Percentiles rank a stretch among this genome's conserved stretches.
These are phyloP conservation scores for Leucophenga varia DNA, from an alignment of 1,140 invertebrate genomes.

Conservation along the genomic window DNA sequence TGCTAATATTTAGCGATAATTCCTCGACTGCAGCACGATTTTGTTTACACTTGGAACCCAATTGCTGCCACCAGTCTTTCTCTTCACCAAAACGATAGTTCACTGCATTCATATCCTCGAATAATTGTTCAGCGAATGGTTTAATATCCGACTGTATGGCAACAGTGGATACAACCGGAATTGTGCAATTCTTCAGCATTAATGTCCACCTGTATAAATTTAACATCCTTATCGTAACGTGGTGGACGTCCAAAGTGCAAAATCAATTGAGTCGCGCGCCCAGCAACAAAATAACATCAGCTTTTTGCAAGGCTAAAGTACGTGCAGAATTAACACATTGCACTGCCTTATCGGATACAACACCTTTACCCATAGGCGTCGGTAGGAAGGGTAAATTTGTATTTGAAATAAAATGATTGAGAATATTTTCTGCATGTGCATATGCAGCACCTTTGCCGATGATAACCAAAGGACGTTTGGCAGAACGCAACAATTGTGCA, in stretches of 20 bases:
- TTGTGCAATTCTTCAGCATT: slow-evolving; percentile 90
- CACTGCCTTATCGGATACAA: slow-evolving; percentile 77
- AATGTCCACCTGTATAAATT: slow-evolving; percentile 92
- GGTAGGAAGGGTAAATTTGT: slow-evolving; percentile 85
- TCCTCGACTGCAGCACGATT: slow-evolving; percentile 64
- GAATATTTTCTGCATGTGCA: slow-evolving; percentile 70
- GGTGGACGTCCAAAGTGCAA: slow-evolving; percentile 93
- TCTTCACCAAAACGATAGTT: slow-evolving; percentile 58
- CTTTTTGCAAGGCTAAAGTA: slow-evolving; percentile 80
- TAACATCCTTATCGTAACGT: slow-evolving; percentile 77
- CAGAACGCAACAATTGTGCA: slow-evolving; percentile 66
- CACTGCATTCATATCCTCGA: slow-evolving; percentile 59
- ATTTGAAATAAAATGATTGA: slow-evolving; percentile 69
- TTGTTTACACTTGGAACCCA: slow-evolving; percentile 63
- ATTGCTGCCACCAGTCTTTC: slow-evolving; percentile 62
- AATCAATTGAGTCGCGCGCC: slow-evolving; percentile 96
- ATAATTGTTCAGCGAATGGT: slow-evolving; percentile 67
- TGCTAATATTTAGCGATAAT: slow-evolving; percentile 62
- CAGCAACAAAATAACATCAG: slow-evolving; percentile 85
- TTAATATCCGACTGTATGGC: slow-evolving; percentile 80
- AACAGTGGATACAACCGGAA: slow-evolving; percentile 72
- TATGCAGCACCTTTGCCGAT: slow-evolving; percentile 94
- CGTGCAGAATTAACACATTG: slow-evolving; percentile 82
- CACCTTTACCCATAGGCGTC: slow-evolving; percentile 97
- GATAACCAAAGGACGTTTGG: slow-evolving; percentile 83